Base-by-base conservation (phyloP, 1,140 invertebrate species). In the Adoxophyes honmai region DNA sequence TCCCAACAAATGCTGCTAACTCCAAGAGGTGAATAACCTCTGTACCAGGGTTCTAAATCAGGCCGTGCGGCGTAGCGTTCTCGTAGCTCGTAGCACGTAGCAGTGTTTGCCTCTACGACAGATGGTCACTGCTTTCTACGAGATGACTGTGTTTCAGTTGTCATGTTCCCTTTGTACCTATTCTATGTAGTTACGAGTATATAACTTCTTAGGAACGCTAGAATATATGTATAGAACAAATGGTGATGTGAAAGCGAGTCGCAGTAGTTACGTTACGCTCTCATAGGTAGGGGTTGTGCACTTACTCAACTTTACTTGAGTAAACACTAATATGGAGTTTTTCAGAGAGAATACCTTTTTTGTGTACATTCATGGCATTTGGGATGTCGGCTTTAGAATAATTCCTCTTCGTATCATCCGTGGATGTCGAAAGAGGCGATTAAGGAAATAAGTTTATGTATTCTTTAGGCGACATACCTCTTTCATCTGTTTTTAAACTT, bases 31-130 rank as follows among this genome's bases (percentile, higher is more conserved):
- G 33, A 55, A 51, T 35, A 60, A 52, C 16, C 52, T 54, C 10
- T 15, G 35, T 54, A 48, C 16, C 18, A 18, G 42, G 52, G 42
- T 52, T 44, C 34, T 60, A 55, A 55, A 60, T 60, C 39, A 55
- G 39, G 39, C 34, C 52, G 44, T 53, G 34, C 37, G 39, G 36
- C 34, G 34, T 35, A 34, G 55, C 16, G 28, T 13, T 10, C n/a
- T 16, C 42, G 42, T 33, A 48, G 42, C 42, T 11, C 21, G 42
- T 10, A 18, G 42, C 42, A 11, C 18, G 42, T 48, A 48, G 42
- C 42, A 21, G 16, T 16, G 18, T 21, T 16, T 16, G 39, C 39
- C 38, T 10, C 42, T 48, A 48, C 42, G 42, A 48, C 42, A 48
- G 42, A 48, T 48, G 42, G 21, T 21, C 42, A 48, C 21, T 18